Evolutionary conservation across 2,113 vertebrate species (phyloP), one percentile per base, ranked within the genome.

Genomic region (Eubucco bourcierii): DNA sequence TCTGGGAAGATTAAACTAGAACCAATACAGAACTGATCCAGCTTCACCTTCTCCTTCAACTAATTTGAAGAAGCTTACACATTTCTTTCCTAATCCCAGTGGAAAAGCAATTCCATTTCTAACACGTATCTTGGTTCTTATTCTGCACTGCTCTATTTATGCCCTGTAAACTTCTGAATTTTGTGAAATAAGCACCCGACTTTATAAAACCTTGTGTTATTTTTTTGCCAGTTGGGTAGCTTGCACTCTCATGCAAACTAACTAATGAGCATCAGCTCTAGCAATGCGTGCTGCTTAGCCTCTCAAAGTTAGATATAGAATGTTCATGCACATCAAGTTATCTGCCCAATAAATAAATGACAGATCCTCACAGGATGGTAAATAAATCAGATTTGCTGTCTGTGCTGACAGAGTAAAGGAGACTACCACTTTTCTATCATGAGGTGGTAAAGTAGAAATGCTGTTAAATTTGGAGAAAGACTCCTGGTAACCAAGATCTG

Each of bases 381-480:
- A 12, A 59, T 78, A 87, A 93, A 92, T 84, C 31, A 93, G 46
- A 90, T 77, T 71, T 85, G 27, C 65, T 85, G 14, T 63, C 88
- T 60, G 19, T 87, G 79, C 41, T 91, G 68, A 90, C 60, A 90
- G 46, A 87, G 67, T 28, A 93, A 91, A 91, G 68, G 46, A 77
- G 37, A 44, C 37, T 83, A 78, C 74, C 15, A 27, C 37, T 83
- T 72, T 90, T 75, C 65, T 53, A 61, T 20, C 58, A 41, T 3
- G 3, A 65, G 70, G 60, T 24, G 92, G 20, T 61, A 72, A 79
- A 75, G 63, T 34, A 94, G 58, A 94, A 88, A 72, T 0, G 3
- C n/a, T 84, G 50, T 80, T 93, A 91, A 56, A 80, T 90, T 80
- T 90, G 76, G 72, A 90, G 60, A 34, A 87, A 95, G 82, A 65